Conservation (phyloP, 2,113 vertebrate species). For the Arothron firmamentum region DNA sequence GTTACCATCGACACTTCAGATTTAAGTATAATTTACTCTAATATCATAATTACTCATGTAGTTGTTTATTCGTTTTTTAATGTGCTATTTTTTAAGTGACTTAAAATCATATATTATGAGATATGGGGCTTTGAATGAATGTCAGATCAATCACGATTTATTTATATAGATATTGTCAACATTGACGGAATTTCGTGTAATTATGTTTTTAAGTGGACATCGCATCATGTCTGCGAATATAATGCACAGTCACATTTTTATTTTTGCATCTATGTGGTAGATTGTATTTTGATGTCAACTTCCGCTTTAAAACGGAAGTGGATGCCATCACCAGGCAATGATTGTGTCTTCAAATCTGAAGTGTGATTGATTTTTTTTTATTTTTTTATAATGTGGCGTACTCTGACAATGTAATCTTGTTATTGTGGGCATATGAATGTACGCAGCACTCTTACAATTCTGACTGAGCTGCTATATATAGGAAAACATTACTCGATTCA, state of each 20-base stretch:
- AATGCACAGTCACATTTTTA: not conserved
- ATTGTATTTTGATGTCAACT: constrained; percentile 10
- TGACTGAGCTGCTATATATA: no score
- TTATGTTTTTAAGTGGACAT: no score
- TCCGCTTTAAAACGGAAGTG: constrained; percentile 50
- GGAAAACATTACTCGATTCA: no score
- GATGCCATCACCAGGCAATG: constrained; percentile 28
- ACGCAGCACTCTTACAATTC: not conserved
- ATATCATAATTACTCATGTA: not conserved
- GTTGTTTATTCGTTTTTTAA: not conserved
- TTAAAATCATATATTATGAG: not conserved
- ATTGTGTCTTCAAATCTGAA: not conserved
- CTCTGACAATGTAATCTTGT: no score
- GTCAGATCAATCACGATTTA: no score
- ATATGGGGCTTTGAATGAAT: no score
- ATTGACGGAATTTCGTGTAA: no score
- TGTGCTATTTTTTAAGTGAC: not conserved
- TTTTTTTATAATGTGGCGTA: not conserved
- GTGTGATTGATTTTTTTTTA: not conserved
- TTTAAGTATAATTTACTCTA: not conserved
- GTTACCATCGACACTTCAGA: no score
- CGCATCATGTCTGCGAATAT: no score
- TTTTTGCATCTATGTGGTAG: constrained; percentile 40
- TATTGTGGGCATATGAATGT: rapidly evolving
- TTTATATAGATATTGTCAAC: no score